Conservation (phyloP, 2,113 vertebrate species). For the Semnopithecus entellus region DNA sequence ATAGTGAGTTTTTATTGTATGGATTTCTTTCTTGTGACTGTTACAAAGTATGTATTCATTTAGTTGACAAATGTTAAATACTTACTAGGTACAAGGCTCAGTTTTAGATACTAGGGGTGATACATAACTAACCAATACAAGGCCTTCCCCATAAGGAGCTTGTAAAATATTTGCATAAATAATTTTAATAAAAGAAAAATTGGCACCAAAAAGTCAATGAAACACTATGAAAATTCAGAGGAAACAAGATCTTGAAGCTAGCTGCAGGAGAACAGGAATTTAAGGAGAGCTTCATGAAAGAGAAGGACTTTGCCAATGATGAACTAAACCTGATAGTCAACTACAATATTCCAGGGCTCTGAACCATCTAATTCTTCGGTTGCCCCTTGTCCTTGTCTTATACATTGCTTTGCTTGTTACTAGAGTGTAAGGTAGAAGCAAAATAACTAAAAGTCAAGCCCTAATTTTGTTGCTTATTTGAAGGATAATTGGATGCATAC, state of each 20-base stretch:
- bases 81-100: neutral
- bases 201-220: neutral
- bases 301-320: neutral
- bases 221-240: neutral
- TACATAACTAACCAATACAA: neutral
- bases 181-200: slow-evolving; percentile 20
- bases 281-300: neutral
- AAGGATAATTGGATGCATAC: neutral
- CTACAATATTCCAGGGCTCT: neutral
- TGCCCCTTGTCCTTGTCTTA: neutral
- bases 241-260: neutral
- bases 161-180: neutral
- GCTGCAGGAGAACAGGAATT: neutral
- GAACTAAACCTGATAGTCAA: neutral
- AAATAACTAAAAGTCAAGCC: neutral
- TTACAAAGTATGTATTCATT: neutral
- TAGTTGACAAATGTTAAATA: neutral
- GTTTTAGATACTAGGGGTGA: neutral
- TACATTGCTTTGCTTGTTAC: neutral
- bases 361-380: neutral
- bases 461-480: neutral
- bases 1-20: neutral
- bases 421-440: neutral
- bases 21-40: neutral
- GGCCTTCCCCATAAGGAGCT: neutral